Percentiles rank a stretch among this genome's conserved stretches.
Evolutionary conservation across 2,113 vertebrate genomes (phyloP).

Genomic region (Pterophyllum scalare): DNA sequence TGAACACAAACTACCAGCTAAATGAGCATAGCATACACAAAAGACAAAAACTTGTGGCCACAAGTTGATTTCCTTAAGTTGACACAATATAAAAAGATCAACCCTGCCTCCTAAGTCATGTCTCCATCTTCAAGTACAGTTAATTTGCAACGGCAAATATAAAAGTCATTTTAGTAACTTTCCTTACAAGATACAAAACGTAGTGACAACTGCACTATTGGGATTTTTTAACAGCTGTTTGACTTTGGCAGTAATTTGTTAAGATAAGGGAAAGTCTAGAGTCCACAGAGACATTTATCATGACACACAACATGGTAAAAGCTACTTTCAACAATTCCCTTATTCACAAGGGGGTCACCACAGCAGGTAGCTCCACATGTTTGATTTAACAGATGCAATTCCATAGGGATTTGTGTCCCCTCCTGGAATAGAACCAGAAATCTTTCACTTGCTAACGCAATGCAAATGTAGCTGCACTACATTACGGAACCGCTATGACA

Average conservation of each 20-base stretch:
- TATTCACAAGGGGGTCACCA: not conserved
- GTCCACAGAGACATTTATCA: no score
- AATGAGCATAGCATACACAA: constrained; percentile 1
- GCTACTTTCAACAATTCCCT: not conserved
- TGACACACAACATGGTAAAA: not conserved
- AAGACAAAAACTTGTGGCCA: not conserved
- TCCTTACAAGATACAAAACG: not conserved
- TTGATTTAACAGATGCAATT: not conserved
- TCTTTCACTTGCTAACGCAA: no score
- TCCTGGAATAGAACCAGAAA: not conserved
- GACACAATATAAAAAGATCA: not conserved
- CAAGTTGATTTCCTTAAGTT: not conserved
- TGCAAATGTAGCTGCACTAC: not conserved
- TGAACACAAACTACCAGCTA: not conserved
- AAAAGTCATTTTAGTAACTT: not conserved
- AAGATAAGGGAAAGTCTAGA: not conserved
- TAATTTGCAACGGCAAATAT: not conserved
- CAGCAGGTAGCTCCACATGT: not conserved
- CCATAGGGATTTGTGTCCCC: not conserved
- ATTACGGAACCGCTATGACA: not conserved
- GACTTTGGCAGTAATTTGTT: not conserved
- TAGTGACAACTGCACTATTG: not conserved
- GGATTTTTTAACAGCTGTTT: not conserved
- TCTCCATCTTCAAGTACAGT: not conserved
- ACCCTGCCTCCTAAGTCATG: not conserved